Conservation (phyloP, 1,140 invertebrate genomes). For the Pentalonia nigronervosa region DNA sequence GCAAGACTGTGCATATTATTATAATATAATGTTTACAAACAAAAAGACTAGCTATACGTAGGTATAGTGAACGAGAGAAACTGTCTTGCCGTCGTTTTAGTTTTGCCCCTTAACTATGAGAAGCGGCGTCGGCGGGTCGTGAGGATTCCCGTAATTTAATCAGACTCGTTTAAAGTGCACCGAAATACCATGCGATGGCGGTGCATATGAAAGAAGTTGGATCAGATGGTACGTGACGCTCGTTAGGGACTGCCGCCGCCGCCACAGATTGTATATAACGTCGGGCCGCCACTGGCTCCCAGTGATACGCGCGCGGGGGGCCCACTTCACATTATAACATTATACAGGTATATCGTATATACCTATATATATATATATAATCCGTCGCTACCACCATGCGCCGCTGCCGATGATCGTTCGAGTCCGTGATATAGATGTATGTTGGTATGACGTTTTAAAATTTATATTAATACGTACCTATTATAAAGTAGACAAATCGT, state of each 20-base stretch:
- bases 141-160: constrained; percentile 53
- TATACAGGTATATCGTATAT: background rate
- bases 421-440: background rate
- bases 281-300: background rate
- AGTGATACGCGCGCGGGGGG: constrained; percentile 32
- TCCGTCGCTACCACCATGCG: background rate
- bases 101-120: background rate
- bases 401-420: background rate
- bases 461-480: background rate
- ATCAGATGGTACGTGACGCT: constrained; percentile 58
- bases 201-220: constrained; percentile 46
- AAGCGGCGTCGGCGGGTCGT: constrained; percentile 33
- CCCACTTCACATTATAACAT: background rate
- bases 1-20: background rate
- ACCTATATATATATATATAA: background rate
- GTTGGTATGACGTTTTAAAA: background rate
- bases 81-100: background rate
- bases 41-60: background rate
- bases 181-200: constrained; percentile 52
- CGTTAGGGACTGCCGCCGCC: constrained; percentile 42
- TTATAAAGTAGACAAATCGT: background rate
- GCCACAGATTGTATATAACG: constrained; percentile 31
- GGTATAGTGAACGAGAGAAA: background rate
- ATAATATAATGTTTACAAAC: background rate
- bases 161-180: constrained; percentile 55